These are phyloP conservation scores for Lates japonicus DNA, from an alignment of 2,797 vertebrate species.

Conservation along the genomic window DNA sequence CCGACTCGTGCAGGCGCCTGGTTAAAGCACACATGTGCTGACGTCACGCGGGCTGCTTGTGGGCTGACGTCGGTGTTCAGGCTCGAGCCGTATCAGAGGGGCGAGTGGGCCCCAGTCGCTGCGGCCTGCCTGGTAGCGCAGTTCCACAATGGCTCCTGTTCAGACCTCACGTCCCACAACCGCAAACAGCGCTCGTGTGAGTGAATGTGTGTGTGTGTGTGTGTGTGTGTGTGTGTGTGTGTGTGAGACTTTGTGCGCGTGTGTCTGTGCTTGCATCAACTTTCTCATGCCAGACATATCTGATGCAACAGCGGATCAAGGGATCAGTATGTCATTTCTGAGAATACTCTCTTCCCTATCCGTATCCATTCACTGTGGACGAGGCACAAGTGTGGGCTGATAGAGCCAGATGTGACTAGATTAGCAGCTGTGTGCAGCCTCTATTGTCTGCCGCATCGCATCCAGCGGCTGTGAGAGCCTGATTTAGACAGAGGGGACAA, in stretches of 20 bases:
- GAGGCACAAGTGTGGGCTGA: slow-evolving; percentile 53
- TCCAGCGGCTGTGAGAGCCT: slow-evolving; percentile 34
- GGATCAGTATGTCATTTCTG: slow-evolving; percentile 71
- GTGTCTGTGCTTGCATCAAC: slow-evolving; percentile 53
- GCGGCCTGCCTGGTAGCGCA: slow-evolving; percentile 60
- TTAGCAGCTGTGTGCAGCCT: slow-evolving; percentile 58
- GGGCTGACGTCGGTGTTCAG: slow-evolving; percentile 73
- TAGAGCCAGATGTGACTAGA: slow-evolving; percentile 67
- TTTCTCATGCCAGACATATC: slow-evolving; percentile 66
- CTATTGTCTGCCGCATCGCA: slow-evolving; percentile 41
- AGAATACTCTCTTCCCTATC: slow-evolving; percentile 57
- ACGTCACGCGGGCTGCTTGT: slow-evolving; percentile 73
- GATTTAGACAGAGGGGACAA: slow-evolving; percentile 16
- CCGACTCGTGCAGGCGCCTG: slow-evolving; percentile 52
- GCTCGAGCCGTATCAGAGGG: slow-evolving; percentile 66
- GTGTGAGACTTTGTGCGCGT: neutral
- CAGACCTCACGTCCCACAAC: slow-evolving; percentile 74
- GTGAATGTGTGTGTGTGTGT: slow-evolving; percentile 5
- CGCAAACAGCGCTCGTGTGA: slow-evolving; percentile 43
- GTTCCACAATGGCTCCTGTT: slow-evolving; percentile 74
- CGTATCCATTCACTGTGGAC: slow-evolving; percentile 49
- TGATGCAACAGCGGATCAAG: slow-evolving; percentile 70
- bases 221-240: slow-evolving; percentile 9
- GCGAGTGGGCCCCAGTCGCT: slow-evolving; percentile 55
- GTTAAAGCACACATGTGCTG: slow-evolving; percentile 69